Percentiles rank a stretch among this genome's conserved stretches.
phyloP scores from a whole-genome alignment of 2,888 invertebrate genomes.

The Anorthoa munda region DNA sequence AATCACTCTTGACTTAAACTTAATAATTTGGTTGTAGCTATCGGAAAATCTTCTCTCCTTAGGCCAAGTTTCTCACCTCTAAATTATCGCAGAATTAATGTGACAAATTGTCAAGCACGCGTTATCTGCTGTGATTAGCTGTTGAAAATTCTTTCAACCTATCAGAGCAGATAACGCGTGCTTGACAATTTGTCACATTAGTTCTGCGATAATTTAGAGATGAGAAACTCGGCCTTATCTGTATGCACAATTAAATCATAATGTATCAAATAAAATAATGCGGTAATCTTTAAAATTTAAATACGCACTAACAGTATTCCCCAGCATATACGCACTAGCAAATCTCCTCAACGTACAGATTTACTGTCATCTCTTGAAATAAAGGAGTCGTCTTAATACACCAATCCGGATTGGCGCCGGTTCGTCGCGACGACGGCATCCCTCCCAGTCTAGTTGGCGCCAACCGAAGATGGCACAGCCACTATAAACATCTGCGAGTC shows the following conservation, averaged over 20 bases:
- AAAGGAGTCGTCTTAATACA: conserved; percentile 40
- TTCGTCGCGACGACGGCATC: conserved; percentile 74
- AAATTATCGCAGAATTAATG: too few species aligned
- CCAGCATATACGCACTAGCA: conserved; percentile 1
- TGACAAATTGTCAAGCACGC: too few species aligned
- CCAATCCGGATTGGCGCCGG: conserved; percentile 75
- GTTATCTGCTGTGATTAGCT: too few species aligned
- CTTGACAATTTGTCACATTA: too few species aligned
- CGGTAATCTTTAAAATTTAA: not conserved
- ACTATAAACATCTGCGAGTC: conserved; percentile 75
- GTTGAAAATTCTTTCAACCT: too few species aligned
- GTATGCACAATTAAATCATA: not conserved
- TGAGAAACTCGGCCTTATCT: too few species aligned
- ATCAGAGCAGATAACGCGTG: too few species aligned
- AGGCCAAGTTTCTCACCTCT: too few species aligned
- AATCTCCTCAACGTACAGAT: conserved; percentile 35
- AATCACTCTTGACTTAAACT: not conserved
- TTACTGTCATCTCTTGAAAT: conserved; percentile 34
- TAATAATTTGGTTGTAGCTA: too few species aligned
- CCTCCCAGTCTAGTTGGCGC: conserved; percentile 80
- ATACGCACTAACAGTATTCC: not conserved
- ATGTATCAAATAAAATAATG: not conserved
- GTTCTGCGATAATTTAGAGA: too few species aligned
- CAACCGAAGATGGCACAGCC: conserved; percentile 72
- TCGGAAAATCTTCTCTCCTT: not conserved